phyloP scores from a whole-genome alignment of 92 coral and sea anemone species.

The Actinostola sp. region DNA sequence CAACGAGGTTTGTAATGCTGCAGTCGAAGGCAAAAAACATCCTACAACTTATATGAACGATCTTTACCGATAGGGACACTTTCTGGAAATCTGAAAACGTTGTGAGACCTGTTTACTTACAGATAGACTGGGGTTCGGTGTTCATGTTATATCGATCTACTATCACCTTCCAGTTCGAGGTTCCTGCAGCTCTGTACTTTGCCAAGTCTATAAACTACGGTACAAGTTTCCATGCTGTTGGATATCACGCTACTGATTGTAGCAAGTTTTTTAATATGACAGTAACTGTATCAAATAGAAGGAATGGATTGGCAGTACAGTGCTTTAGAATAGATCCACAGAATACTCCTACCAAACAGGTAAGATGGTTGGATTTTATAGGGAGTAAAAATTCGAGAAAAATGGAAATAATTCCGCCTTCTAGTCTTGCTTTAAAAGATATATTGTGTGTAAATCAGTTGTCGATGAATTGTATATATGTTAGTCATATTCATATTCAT shows the following conservation, averaged over 20 bases:
- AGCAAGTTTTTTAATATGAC: conserved; percentile 68
- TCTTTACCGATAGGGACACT: conserved; percentile 18
- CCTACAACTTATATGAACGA: conserved; percentile 71
- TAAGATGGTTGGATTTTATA: conserved; percentile 5
- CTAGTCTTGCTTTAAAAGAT: too few species aligned
- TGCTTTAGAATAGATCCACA: conserved; percentile 70
- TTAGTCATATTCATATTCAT: too few species aligned
- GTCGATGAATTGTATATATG: too few species aligned
- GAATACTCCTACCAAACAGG: conserved; percentile 37
- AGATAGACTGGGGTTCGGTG: conserved; percentile 66
- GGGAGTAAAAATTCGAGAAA: too few species aligned
- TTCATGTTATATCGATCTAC: conserved; percentile 70
- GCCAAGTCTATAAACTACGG: conserved; percentile 86
- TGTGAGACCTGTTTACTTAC: conserved; percentile 74
- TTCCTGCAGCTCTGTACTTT: conserved; percentile 92
- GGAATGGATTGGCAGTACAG: conserved; percentile 70
- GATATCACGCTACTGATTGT: conserved; percentile 77
- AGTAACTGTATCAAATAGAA: conserved; percentile 51
- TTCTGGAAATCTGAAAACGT: conserved; percentile 92
- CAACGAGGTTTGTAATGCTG: conserved; percentile 65
- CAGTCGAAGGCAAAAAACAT: conserved; percentile 28
- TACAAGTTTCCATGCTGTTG: conserved; percentile 45
- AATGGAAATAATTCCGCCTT: too few species aligned
- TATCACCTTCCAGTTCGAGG: conserved; percentile 70
- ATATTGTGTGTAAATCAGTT: too few species aligned